These are phyloP conservation scores for Polia nebulosa DNA, from an alignment of 2,888 invertebrate species.

Conservation along the genomic window DNA sequence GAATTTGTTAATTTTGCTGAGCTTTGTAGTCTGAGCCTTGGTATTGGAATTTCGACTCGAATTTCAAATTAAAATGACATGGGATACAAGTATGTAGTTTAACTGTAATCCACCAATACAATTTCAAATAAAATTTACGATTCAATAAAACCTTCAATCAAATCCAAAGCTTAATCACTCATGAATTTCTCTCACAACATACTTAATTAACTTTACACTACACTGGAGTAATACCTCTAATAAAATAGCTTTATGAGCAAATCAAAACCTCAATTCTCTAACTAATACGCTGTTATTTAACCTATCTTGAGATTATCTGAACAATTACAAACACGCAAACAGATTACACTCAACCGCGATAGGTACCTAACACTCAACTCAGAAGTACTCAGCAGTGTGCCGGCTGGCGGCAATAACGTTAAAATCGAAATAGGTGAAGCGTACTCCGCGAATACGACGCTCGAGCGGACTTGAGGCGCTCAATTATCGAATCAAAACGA, in stretches of 20 bases:
- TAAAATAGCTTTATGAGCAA: slow-evolving; percentile 24
- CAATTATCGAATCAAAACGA: slow-evolving; percentile 68
- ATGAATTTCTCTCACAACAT: slow-evolving; percentile 15
- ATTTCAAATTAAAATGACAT: background rate
- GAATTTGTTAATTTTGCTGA: slow-evolving; percentile 25
- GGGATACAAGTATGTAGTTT: slow-evolving; percentile 8
- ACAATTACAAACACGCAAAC: slow-evolving; percentile 47
- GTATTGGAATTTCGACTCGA: background rate
- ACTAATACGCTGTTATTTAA: slow-evolving; percentile 31
- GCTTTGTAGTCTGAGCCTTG: slow-evolving; percentile 3
- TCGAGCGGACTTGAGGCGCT: slow-evolving; percentile 52
- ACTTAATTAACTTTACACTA: slow-evolving; percentile 29
- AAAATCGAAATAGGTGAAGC: slow-evolving; percentile 54
- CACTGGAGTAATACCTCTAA: slow-evolving; percentile 13
- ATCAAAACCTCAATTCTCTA: slow-evolving; percentile 4
- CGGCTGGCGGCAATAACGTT: slow-evolving; percentile 48
- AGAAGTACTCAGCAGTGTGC: slow-evolving; percentile 23
- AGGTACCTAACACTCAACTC: slow-evolving; percentile 9
- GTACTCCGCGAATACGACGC: slow-evolving; percentile 43
- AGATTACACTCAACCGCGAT: slow-evolving; percentile 25
- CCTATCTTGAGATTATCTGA: slow-evolving; percentile 26
- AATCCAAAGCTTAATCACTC: slow-evolving; percentile 17
- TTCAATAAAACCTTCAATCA: slow-evolving; percentile 21
- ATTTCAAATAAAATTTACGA: slow-evolving; percentile 26
- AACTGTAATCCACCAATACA: slow-evolving; percentile 10